Evolutionary conservation across 2,113 vertebrate genomes (phyloP).

Genomic region (Scytalopus superciliaris): DNA sequence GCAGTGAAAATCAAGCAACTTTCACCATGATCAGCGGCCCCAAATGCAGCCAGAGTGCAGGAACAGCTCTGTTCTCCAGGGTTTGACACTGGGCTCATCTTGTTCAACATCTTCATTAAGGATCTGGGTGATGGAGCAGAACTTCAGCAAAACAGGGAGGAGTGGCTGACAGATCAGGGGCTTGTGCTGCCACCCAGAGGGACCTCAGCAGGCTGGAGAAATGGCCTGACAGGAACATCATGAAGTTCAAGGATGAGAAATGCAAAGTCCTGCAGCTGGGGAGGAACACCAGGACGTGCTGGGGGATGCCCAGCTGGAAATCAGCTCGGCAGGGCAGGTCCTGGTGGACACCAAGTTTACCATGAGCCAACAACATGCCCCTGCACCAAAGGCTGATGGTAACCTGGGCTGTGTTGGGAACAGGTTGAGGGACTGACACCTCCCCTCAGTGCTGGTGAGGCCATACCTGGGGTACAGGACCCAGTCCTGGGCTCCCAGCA

Average conservation of each 20-base stretch:
- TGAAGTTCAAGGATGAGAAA: neutral
- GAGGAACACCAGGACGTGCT: neutral
- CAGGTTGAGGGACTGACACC: neutral
- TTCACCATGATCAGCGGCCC: neutral
- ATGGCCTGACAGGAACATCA: neutral
- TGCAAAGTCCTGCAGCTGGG: neutral
- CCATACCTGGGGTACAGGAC: neutral
- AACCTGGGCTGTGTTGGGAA: neutral
- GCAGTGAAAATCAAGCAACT: neutral
- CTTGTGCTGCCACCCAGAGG: neutral
- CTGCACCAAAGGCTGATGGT: neutral
- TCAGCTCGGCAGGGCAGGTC: neutral
- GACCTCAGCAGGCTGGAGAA: neutral
- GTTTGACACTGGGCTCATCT: neutral
- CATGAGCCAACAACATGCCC: neutral
- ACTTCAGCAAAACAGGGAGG: neutral
- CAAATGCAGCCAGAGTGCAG: neutral
- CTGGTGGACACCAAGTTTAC: neutral
- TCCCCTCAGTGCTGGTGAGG: neutral
- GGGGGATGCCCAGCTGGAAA: neutral
- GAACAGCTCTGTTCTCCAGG: neutral
- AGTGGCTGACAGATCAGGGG: neutral
- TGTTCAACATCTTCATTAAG: neutral
- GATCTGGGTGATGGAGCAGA: neutral
- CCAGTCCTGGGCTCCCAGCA: neutral